Evolutionary conservation across 2,797 vertebrate species (phyloP).

Genomic region (Remorina albescens): DNA sequence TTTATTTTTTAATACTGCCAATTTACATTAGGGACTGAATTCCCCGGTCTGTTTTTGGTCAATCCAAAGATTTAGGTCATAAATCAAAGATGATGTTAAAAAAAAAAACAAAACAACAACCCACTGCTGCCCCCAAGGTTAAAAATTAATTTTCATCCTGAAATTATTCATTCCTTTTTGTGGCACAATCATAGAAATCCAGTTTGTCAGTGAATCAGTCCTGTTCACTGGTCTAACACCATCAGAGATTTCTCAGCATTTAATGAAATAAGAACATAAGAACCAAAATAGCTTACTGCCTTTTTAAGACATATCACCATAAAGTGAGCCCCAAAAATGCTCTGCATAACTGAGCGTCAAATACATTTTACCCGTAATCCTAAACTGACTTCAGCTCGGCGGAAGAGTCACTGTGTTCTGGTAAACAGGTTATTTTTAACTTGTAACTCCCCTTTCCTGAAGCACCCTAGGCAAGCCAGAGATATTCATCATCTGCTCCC

Average conservation of each 20-base stretch:
- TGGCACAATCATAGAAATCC: not conserved
- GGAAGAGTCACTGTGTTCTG: conserved; percentile 42
- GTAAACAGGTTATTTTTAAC: conserved; percentile 78
- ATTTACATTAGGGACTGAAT: not conserved
- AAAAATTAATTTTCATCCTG: not conserved
- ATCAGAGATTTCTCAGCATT: not conserved
- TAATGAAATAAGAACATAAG: not conserved
- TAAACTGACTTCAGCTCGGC: conserved; percentile 49
- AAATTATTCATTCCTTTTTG: not conserved
- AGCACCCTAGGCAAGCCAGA: conserved; percentile 35
- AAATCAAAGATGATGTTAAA: not conserved
- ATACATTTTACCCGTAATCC: conserved; percentile 63
- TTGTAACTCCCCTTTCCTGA: conserved; percentile 33
- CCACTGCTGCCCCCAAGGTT: not conserved
- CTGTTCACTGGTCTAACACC: not conserved
- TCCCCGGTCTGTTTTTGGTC: not conserved
- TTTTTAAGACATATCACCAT: not conserved
- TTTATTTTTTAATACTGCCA: not conserved
- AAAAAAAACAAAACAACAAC: no score
- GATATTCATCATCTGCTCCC: conserved; percentile 37
- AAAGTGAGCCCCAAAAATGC: conserved; percentile 16
- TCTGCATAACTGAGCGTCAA: conserved; percentile 53
- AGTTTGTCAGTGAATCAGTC: not conserved
- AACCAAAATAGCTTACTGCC: no score
- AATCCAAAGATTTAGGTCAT: not conserved